phyloP scores from a whole-genome alignment of 1,140 invertebrate species.

The Drosophila kepulauana region DNA sequence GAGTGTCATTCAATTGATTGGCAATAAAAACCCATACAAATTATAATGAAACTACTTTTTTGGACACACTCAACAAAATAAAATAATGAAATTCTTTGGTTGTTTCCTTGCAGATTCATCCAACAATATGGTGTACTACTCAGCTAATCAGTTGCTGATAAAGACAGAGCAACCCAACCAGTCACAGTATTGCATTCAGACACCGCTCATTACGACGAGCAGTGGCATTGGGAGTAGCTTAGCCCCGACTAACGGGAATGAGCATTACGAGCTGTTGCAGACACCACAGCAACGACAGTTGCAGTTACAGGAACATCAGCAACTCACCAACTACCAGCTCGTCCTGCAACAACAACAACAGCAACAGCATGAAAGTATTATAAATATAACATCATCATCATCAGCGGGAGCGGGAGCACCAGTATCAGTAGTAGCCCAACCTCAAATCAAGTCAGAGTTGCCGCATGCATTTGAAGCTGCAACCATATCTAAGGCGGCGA shows the following conservation, averaged over 20 bases:
- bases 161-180: constrained; percentile 81
- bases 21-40: too few relatives aligned
- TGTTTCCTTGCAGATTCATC: constrained; percentile 61
- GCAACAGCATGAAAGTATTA: constrained; percentile 70
- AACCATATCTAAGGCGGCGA: constrained; percentile 24
- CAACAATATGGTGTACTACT: constrained; percentile 84
- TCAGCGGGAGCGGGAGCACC: constrained; percentile 21
- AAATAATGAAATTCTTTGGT: not conserved
- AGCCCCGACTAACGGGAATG: constrained; percentile 50
- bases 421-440: not conserved
- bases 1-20: too few relatives aligned
- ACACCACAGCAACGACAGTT: constrained; percentile 70
- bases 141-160: constrained; percentile 80
- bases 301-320: constrained; percentile 60
- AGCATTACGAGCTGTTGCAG: constrained; percentile 71
- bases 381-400: constrained; percentile 4
- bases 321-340: constrained; percentile 58
- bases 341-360: constrained; percentile 50
- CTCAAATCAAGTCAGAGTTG: not conserved
- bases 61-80: not conserved
- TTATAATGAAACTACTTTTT: too few relatives aligned
- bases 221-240: constrained; percentile 18
- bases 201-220: constrained; percentile 45
- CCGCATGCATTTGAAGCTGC: not conserved
- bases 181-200: constrained; percentile 71